Evolutionary conservation across 2,797 vertebrate genomes (phyloP), one percentile per base, ranked within the genome.

Genomic region (Anomalospiza imberbis): DNA sequence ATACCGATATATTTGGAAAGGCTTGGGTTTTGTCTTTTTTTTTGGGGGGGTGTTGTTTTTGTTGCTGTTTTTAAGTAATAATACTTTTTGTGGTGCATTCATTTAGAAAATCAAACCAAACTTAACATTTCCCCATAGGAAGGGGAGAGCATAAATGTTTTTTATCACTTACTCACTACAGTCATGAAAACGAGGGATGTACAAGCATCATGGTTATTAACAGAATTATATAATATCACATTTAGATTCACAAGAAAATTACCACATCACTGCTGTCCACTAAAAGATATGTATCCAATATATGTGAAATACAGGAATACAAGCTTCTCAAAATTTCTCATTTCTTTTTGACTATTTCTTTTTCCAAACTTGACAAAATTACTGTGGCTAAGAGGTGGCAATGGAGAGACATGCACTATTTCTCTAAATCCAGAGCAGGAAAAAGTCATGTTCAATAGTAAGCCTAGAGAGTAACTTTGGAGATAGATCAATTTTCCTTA

Each of bases 11-110:
- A 28, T 29, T 80, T 51, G 28, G 14, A 76, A 91, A 85, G 7
- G 4, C 21, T 78, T 65, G 11, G 1, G 0, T 7, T 44, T 67
- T 34, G 16, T 31, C 34, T 0, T 1, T 29, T 16, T 32, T 31
- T 45, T 15, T 7, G 6, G 10, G 2, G 18, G 4, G 2, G 3
- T 28, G 13, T 24, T 31, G 32, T 24, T 25, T 45, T 58, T 44
- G 20, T 29, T n/a, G n/a, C 20, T 47, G 17, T 14, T 72, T 72
- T 66, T 36, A 48, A 48, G 3, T 17, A 78, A 42, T n/a, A 65
- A 19, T 44, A 60, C 2, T 54, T 40, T 47, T 47, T 42, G 13
- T 45, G 20, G 54, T 62, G 8, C 9, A 24, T 77, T 88, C 9
- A 24, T 61, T 85, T 45, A 58, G 71, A 90, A 78, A 91, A 92